Conservation (phyloP, 2,888 invertebrate species). For the Andrena fulva region DNA sequence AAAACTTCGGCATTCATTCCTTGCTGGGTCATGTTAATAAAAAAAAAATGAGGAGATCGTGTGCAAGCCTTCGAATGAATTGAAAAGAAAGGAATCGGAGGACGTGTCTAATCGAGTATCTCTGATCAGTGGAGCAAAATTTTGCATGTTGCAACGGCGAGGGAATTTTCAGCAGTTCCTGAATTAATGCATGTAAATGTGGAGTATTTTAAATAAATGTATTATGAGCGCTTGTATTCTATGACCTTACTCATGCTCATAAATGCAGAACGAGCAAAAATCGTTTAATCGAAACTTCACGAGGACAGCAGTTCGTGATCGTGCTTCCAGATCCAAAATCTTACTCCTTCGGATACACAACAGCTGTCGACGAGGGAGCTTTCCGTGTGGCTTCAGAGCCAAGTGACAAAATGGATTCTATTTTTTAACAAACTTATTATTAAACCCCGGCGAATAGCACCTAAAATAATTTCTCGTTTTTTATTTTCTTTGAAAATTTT, state of each 20-base stretch:
- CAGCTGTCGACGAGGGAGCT: neutral
- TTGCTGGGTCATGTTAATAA: no score
- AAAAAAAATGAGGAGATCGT: no score
- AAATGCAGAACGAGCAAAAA: slow-evolving; percentile 5
- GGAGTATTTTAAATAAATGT: slow-evolving; percentile 8
- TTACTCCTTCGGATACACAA: neutral
- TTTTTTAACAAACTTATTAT: neutral
- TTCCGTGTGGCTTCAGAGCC: neutral
- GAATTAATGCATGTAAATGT: slow-evolving; percentile 14
- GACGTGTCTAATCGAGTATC: neutral
- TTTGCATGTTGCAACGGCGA: slow-evolving; percentile 1
- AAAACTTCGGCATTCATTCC: no score
- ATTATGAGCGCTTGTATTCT: neutral
- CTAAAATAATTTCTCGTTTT: neutral
- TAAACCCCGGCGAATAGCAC: neutral
- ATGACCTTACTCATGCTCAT: slow-evolving; percentile 4
- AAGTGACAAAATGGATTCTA: neutral
- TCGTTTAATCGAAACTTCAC: slow-evolving; percentile 3
- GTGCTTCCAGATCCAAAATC: neutral
- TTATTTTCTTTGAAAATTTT: neutral
- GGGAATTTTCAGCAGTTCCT: slow-evolving; percentile 5
- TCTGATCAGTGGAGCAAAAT: slow-evolving; percentile 11
- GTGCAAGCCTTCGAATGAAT: no score
- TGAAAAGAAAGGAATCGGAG: no score
- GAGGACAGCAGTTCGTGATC: neutral